phyloP scores from a whole-genome alignment of 2,113 vertebrate genomes.

The Cryptomyrus ogoouensis region DNA sequence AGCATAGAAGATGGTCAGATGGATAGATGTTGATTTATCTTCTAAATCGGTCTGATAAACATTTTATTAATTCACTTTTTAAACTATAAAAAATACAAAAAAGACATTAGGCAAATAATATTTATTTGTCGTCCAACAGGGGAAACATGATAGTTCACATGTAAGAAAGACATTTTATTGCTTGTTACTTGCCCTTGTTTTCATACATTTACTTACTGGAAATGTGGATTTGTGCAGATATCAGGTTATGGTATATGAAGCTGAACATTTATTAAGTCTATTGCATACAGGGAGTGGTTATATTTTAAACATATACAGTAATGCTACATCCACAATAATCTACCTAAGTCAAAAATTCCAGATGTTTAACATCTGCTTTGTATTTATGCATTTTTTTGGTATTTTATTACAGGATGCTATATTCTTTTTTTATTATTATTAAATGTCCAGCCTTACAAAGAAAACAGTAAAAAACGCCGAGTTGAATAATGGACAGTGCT shows the following conservation, averaged over 20 bases:
- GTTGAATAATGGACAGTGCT: background rate
- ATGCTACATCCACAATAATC: background rate
- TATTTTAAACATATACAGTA: background rate
- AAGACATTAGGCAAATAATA: constrained; percentile 36
- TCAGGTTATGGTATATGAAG: background rate
- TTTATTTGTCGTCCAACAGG: constrained; percentile 36
- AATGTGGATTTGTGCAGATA: background rate
- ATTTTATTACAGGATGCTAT: background rate
- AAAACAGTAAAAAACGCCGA: background rate
- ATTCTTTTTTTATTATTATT: background rate
- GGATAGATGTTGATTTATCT: background rate
- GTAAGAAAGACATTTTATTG: background rate
- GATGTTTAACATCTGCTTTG: background rate
- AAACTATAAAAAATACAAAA: constrained; percentile 28
- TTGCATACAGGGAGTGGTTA: background rate
- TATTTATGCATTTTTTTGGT: background rate
- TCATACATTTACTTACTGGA: background rate
- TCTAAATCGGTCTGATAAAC: background rate
- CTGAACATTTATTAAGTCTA: background rate
- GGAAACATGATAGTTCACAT: constrained; percentile 14
- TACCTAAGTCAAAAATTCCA: background rate
- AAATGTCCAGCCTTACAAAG: background rate
- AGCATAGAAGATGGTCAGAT: background rate
- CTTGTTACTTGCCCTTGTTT: background rate
- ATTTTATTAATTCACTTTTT: background rate